A percentile compares a stretch with the other conserved stretches of the same genome.
Conservation (phyloP, 2,797 vertebrate genomes). For the Cheirogaleus major region DNA sequence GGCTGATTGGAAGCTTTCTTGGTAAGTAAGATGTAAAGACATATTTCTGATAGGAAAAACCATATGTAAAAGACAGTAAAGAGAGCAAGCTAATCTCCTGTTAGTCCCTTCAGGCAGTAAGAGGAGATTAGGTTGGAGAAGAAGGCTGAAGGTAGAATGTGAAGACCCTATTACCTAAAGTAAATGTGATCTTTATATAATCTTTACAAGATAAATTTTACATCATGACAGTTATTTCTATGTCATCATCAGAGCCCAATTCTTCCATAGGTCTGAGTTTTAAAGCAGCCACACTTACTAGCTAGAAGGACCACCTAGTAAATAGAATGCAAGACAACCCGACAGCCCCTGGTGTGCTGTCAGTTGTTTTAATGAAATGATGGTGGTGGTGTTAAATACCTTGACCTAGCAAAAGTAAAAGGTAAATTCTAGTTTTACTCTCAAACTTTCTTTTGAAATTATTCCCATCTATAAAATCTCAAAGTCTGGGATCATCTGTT, state of each 20-base stretch:
- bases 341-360: neutral
- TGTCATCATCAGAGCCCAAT: neutral
- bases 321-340: neutral
- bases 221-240: neutral
- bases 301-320: neutral
- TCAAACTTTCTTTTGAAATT: neutral
- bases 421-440: slow-evolving; percentile 11
- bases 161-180: neutral
- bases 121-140: neutral
- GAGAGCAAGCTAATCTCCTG: neutral
- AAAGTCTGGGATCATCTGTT: neutral
- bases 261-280: neutral
- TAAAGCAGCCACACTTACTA: neutral
- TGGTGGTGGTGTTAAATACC: neutral
- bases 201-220: slow-evolving; percentile 7
- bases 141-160: neutral
- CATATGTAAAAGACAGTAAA: neutral
- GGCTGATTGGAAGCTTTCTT: neutral
- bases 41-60: neutral
- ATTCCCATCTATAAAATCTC: neutral
- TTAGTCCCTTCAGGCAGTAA: neutral
- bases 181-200: neutral
- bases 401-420: slow-evolving; percentile 37
- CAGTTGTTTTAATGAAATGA: neutral
- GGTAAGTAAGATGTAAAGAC: neutral